Conservation (phyloP, 1,140 invertebrate genomes). For the Steinernema feltiae region DNA sequence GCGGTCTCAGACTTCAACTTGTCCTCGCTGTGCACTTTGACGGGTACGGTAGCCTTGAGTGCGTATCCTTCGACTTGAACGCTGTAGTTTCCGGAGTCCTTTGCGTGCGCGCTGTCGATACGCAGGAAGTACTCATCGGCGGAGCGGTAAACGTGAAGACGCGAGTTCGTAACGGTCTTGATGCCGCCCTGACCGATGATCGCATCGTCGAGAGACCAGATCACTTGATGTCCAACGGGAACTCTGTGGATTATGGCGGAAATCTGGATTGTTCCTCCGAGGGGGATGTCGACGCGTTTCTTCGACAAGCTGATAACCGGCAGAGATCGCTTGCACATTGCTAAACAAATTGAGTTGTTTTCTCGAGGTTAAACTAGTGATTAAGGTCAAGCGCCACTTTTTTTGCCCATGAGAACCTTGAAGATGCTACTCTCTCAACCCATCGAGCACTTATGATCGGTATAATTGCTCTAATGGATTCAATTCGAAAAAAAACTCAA, state of each 20-base stretch:
- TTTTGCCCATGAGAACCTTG: neutral
- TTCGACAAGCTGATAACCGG: constrained; percentile 33
- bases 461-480: neutral
- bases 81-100: constrained; percentile 30
- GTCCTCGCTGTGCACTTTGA: neutral
- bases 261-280: constrained; percentile 29
- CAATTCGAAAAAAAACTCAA: neutral
- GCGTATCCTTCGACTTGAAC: constrained; percentile 27
- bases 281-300: constrained; percentile 19
- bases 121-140: constrained; percentile 29
- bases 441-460: no score
- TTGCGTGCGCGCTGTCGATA: constrained; percentile 17
- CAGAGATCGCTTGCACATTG: constrained; percentile 23
- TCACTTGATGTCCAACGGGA: constrained; percentile 26
- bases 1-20: neutral
- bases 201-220: constrained; percentile 23
- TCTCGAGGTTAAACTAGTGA: no score
- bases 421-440: no score
- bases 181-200: constrained; percentile 31
- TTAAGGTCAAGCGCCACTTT: neutral
- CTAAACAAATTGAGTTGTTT: constrained; percentile 14
- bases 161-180: constrained; percentile 4
- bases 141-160: constrained; percentile 26
- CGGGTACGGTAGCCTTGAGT: constrained; percentile 36
- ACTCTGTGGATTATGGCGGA: constrained; percentile 27